Percentiles rank a stretch among this genome's conserved stretches.
phyloP scores from a whole-genome alignment of 2,888 invertebrate species.

The Drosophila vallismaia region DNA sequence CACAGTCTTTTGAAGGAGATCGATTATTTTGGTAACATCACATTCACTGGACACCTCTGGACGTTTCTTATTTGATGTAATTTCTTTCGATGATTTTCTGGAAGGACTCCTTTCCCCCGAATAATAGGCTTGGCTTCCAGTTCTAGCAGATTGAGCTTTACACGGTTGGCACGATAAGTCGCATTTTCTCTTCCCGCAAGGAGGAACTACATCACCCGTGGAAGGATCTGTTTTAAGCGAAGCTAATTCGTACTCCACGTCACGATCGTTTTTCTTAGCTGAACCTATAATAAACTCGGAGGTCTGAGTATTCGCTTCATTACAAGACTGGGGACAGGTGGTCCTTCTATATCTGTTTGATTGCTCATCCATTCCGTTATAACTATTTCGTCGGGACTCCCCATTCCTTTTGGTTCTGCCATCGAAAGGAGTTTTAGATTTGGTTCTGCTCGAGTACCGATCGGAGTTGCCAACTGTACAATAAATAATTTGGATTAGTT shows the following conservation, averaged over 20 bases:
- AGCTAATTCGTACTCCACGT: no score
- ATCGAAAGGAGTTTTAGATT: neutral
- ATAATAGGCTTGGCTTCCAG: no score
- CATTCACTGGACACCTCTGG: slow-evolving; percentile 14
- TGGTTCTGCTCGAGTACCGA: neutral
- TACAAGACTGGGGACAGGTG: neutral
- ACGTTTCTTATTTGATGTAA: no score
- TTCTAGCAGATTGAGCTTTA: no score
- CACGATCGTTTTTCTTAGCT: neutral
- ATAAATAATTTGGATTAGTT: slow-evolving; percentile 11
- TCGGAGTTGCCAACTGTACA: neutral
- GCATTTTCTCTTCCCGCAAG: no score
- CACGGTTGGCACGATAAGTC: no score
- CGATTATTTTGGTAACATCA: slow-evolving; percentile 45
- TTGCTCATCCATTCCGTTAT: neutral
- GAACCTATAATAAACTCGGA: neutral
- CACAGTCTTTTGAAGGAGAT: slow-evolving; percentile 49
- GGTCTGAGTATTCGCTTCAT: neutral
- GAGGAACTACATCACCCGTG: no score
- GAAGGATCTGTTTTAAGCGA: no score
- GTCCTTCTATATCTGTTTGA: neutral
- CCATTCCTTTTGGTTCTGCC: neutral
- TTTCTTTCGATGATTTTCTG: no score
- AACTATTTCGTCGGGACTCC: neutral
- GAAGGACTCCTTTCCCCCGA: no score